phyloP scores from a whole-genome alignment of 2,113 vertebrate genomes.

The Falcunculus frontatus region DNA sequence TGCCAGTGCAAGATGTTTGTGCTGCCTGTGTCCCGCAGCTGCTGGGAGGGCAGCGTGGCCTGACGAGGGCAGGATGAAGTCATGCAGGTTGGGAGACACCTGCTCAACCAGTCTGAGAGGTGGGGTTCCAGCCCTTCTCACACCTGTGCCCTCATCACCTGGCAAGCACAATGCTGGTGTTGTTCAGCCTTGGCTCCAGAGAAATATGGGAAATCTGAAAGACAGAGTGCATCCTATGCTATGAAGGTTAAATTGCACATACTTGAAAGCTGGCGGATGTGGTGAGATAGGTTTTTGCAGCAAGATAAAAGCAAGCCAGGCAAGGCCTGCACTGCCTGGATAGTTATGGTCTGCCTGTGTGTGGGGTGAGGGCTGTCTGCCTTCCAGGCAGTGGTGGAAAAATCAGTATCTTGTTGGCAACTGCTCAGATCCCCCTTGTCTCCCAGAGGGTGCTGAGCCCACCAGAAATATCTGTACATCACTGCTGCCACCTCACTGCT shows the following conservation, averaged over 20 bases:
- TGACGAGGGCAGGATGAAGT: accelerated
- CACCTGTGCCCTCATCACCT: not conserved
- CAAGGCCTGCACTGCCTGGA: not conserved
- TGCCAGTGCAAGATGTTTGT: not conserved
- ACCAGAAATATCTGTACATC: not conserved
- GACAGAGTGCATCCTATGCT: not conserved
- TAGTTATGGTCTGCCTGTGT: not conserved
- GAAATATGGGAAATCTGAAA: not conserved
- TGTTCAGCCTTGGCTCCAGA: not conserved
- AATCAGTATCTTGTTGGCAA: not conserved
- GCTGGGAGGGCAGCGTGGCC: not conserved
- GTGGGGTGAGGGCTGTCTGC: not conserved
- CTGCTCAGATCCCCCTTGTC: not conserved
- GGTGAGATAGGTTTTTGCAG: not conserved
- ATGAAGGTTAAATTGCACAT: not conserved
- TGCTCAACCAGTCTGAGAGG: accelerated
- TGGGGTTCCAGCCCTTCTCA: not conserved
- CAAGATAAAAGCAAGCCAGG: not conserved
- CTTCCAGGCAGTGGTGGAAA: not conserved
- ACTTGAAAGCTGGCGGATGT: accelerated
- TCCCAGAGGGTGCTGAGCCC: not conserved
- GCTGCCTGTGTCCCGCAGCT: not conserved
- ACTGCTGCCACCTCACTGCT: not conserved
- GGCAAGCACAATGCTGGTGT: not conserved
- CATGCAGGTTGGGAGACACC: not conserved